Evolutionary conservation across 2,797 vertebrate species (phyloP).

Genomic region (Sebastes iracundus): DNA sequence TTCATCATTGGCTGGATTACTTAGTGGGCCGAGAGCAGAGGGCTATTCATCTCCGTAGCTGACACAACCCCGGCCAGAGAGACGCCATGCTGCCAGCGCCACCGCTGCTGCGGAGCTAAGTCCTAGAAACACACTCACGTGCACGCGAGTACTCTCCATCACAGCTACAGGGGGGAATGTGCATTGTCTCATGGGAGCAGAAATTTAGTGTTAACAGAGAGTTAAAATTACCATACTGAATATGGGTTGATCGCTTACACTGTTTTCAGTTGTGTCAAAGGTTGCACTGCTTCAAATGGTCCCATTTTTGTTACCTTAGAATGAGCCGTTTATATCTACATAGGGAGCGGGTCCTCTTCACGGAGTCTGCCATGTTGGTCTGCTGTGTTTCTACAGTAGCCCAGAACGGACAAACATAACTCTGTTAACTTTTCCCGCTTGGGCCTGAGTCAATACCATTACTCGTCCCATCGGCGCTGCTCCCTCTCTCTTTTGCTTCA

Average conservation of each 20-base stretch:
- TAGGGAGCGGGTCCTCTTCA: too few species aligned
- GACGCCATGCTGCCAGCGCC: conserved; percentile 49
- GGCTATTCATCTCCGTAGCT: conserved; percentile 80
- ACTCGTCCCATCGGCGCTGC: too few species aligned
- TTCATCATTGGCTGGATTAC: conserved; percentile 79
- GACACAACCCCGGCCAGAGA: conserved; percentile 76
- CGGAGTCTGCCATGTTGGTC: too few species aligned
- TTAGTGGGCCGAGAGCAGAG: conserved; percentile 81
- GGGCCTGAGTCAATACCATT: too few species aligned
- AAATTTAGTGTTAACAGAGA: background rate
- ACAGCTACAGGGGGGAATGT: background rate
- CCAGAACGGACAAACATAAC: too few species aligned
- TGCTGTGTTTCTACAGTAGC: too few species aligned
- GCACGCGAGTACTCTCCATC: conserved; percentile 2
- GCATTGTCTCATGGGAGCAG: background rate
- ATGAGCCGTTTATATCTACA: too few species aligned
- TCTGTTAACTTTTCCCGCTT: too few species aligned
- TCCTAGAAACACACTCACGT: conserved; percentile 11
- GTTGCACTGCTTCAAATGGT: background rate
- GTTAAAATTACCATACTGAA: background rate
- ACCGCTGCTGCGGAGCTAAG: conserved; percentile 21
- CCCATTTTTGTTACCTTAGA: too few species aligned
- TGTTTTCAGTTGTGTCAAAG: background rate
- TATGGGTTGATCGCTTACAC: background rate
- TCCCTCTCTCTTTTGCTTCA: too few species aligned